Percentiles rank a stretch among this genome's conserved stretches.
Evolutionary conservation across 2,888 invertebrate species (phyloP).

Genomic region (Eupithecia centaureata): DNA sequence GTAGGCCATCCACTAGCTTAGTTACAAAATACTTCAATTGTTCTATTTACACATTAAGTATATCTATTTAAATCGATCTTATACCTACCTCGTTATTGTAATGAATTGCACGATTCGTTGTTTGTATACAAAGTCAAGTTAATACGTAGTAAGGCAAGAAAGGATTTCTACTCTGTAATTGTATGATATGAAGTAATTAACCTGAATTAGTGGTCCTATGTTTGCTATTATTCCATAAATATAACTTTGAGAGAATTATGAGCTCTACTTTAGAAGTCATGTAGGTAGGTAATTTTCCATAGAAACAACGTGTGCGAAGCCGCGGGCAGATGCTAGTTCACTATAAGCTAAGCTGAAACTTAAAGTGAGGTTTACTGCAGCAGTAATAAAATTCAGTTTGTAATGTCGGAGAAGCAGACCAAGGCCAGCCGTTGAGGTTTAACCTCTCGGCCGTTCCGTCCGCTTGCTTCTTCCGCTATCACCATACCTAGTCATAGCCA

Average conservation of each 20-base stretch:
- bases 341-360: neutral
- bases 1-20: conserved; percentile 53
- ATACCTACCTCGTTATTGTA: conserved; percentile 11
- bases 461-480: conserved; percentile 64
- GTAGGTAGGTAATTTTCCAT: no score
- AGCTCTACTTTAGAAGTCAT: neutral
- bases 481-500: conserved; percentile 49
- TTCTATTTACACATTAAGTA: conserved; percentile 26
- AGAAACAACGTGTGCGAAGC: no score
- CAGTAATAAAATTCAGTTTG: conserved; percentile 23
- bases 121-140: neutral
- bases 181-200: neutral
- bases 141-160: neutral
- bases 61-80: conserved; percentile 37
- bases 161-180: neutral
- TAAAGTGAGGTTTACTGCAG: conserved; percentile 6
- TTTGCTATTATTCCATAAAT: neutral
- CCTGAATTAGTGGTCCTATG: neutral
- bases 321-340: no score
- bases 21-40: conserved; percentile 45
- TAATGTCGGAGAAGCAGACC: conserved; percentile 20
- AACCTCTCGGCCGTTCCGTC: conserved; percentile 50
- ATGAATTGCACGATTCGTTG: conserved; percentile 12
- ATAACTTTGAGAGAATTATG: neutral
- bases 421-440: conserved; percentile 29